These are phyloP conservation scores for Calameuta pallipes DNA, from an alignment of 2,888 invertebrate species.

Conservation along the genomic window DNA sequence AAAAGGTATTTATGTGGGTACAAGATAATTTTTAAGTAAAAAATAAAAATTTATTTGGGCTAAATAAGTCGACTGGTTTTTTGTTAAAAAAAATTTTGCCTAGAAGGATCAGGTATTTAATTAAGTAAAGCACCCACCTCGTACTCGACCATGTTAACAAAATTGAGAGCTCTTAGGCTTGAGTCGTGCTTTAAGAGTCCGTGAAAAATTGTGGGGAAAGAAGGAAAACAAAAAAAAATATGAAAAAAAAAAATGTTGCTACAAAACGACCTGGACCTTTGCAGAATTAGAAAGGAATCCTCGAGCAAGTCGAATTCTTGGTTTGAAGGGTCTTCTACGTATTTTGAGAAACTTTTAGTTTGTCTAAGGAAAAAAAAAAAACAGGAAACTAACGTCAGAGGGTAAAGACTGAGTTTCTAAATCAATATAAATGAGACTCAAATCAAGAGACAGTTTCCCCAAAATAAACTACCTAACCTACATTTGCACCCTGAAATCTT, in stretches of 20 bases:
- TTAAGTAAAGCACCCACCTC: slow-evolving; percentile 40
- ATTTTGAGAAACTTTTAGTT: background rate
- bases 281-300: background rate
- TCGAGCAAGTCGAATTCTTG: background rate
- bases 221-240: background rate
- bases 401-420: no score
- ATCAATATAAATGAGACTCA: no score
- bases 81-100: no score
- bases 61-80: background rate
- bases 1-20: background rate
- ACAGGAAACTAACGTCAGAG: no score
- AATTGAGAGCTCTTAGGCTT: slow-evolving; percentile 15
- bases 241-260: background rate
- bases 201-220: background rate
- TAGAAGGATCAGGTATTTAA: slow-evolving; percentile 31
- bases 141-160: slow-evolving; percentile 27
- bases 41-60: background rate
- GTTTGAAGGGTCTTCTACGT: background rate
- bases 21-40: background rate
- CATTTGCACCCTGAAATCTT: no score
- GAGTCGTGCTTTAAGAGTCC: background rate
- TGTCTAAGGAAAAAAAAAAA: background rate
- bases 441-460: no score
- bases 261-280: background rate
- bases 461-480: no score